Evolutionary conservation across 2,888 invertebrate species (phyloP).

Genomic region (Drosophila dives): DNA sequence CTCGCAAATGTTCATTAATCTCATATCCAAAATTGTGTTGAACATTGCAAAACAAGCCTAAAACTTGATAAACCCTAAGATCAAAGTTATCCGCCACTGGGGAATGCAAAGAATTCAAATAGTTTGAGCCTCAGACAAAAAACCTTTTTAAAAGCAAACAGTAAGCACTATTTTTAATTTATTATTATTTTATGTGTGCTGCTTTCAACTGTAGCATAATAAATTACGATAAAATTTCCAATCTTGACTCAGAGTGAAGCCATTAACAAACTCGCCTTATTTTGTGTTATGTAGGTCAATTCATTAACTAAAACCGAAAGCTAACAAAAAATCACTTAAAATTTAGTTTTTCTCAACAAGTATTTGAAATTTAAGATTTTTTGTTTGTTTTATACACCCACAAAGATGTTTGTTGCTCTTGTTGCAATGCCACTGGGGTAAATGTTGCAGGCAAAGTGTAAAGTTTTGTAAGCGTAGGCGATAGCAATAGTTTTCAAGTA

Average conservation of each 20-base stretch:
- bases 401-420: constrained; percentile 19
- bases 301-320: constrained; percentile 7
- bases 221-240: constrained; percentile 19
- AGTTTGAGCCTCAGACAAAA: background rate
- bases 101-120: background rate
- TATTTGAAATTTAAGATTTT: constrained; percentile 35
- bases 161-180: background rate
- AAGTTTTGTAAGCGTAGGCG: constrained; percentile 46
- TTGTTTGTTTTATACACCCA: constrained; percentile 14
- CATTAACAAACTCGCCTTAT: constrained; percentile 17
- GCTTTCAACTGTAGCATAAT: constrained; percentile 5
- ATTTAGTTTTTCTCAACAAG: constrained; percentile 17
- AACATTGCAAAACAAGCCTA: background rate
- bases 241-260: constrained; percentile 5
- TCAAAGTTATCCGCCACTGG: background rate
- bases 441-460: constrained; percentile 33
- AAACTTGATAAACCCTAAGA: background rate
- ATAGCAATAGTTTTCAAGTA: constrained; percentile 20
- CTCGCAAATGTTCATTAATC: constrained; percentile 8
- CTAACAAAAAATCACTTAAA: constrained; percentile 9
- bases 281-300: constrained; percentile 27
- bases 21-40: background rate
- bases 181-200: background rate
- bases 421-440: constrained; percentile 24
- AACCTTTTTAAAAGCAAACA: background rate